These are phyloP conservation scores for Lasioglossum villosulum DNA, from an alignment of 2,888 invertebrate genomes.

Conservation along the genomic window DNA sequence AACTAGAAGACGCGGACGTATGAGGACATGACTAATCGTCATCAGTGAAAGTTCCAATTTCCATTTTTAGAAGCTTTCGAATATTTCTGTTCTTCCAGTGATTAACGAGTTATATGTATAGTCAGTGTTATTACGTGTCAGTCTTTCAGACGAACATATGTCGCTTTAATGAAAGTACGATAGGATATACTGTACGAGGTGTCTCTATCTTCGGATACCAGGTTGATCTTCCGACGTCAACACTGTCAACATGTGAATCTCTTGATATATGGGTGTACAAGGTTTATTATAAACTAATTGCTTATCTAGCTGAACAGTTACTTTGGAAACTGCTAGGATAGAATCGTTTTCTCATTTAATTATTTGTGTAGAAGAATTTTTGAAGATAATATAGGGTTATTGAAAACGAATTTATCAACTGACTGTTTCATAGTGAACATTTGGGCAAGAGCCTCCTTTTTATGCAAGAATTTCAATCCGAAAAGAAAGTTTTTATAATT, in stretches of 20 bases:
- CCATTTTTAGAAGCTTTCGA: conserved; percentile 24
- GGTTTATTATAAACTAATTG: neutral
- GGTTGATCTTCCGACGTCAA: neutral
- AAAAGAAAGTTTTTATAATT: neutral
- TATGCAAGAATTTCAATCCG: neutral
- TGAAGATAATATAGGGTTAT: neutral
- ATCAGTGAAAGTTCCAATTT: conserved; percentile 22
- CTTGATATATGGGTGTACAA: neutral
- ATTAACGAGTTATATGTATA: neutral
- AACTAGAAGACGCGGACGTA: neutral
- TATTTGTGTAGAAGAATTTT: neutral
- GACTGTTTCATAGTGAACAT: neutral
- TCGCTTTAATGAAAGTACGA: conserved; percentile 30
- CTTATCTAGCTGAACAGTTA: neutral
- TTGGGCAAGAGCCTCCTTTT: neutral
- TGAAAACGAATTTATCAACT: neutral
- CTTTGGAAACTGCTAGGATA: neutral
- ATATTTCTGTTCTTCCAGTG: conserved; percentile 19
- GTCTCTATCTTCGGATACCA: neutral
- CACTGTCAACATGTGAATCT: neutral
- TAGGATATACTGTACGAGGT: too few relatives aligned
- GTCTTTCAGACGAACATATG: conserved; percentile 2
- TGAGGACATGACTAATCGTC: neutral
- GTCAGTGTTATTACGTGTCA: conserved; percentile 5
- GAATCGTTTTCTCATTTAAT: too few relatives aligned